A percentile compares a stretch with the other conserved stretches of the same genome.
Evolutionary conservation across 2,888 invertebrate genomes (phyloP).

Genomic region (Lycia hirtaria): DNA sequence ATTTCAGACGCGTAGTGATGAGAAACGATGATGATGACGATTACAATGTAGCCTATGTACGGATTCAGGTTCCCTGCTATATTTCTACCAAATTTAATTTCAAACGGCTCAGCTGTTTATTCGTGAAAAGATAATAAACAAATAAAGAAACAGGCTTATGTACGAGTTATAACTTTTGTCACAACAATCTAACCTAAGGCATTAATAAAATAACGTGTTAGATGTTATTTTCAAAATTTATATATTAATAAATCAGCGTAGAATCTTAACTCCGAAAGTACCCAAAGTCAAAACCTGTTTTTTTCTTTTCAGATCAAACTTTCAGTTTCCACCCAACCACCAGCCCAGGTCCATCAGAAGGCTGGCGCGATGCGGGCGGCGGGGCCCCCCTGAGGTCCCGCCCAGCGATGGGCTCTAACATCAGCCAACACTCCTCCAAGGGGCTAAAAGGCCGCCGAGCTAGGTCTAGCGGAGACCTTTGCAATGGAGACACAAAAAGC

Average conservation of each 20-base stretch:
- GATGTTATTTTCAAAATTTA: too few species aligned
- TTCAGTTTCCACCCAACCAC: conserved; percentile 51
- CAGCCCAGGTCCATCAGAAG: conserved; percentile 50
- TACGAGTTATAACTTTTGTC: too few species aligned
- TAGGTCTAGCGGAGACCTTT: conserved; percentile 90
- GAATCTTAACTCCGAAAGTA: background rate
- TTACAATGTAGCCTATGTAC: too few species aligned
- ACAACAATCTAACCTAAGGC: too few species aligned
- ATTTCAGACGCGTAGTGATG: background rate
- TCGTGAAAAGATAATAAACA: too few species aligned
- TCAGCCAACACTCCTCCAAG: conserved; percentile 91
- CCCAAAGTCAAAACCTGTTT: background rate
- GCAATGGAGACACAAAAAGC: conserved; percentile 86
- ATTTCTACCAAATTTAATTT: too few species aligned
- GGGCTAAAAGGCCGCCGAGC: conserved; percentile 89
- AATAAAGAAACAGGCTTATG: too few species aligned
- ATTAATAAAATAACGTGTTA: too few species aligned
- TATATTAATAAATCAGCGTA: too few species aligned
- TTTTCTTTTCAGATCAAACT: conserved; percentile 57
- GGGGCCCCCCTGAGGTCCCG: conserved; percentile 81
- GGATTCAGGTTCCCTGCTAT: too few species aligned
- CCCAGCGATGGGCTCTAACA: conserved; percentile 91
- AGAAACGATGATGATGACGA: too few species aligned
- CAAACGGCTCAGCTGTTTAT: too few species aligned
- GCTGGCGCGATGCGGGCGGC: conserved; percentile 72